A percentile compares a stretch with the other conserved stretches of the same genome.
phyloP scores from a whole-genome alignment of 2,113 vertebrate species.

The Amphiprion ocellaris region DNA sequence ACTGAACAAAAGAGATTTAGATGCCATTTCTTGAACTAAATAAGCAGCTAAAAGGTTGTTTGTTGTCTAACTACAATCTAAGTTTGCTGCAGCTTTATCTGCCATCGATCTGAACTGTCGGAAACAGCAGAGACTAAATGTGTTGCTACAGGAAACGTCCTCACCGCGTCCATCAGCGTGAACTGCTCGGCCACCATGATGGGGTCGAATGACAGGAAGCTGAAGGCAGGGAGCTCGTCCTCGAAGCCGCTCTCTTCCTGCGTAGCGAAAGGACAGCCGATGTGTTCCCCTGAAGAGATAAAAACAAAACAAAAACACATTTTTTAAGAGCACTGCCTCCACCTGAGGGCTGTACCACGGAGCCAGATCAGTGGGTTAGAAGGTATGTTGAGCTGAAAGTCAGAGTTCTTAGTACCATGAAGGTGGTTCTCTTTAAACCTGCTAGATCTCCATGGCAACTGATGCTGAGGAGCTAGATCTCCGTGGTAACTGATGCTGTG shows the following conservation, averaged over 20 bases:
- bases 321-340: conserved; percentile 1
- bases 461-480: too few relatives aligned
- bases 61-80: too few relatives aligned
- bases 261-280: conserved; percentile 87
- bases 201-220: conserved; percentile 92
- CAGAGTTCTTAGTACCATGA: too few relatives aligned
- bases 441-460: too few relatives aligned
- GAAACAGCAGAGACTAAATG: not conserved
- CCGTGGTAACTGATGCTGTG: too few relatives aligned
- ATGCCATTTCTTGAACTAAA: too few relatives aligned
- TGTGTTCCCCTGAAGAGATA: conserved; percentile 79
- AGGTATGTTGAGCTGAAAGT: too few relatives aligned
- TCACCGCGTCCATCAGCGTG: conserved; percentile 98
- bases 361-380: too few relatives aligned
- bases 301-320: accelerated
- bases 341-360: not conserved
- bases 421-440: too few relatives aligned
- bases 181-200: conserved; percentile 98
- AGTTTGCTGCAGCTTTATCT: too few relatives aligned
- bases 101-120: not conserved
- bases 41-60: too few relatives aligned
- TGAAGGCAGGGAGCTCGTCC: conserved; percentile 85
- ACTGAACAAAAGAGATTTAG: too few relatives aligned
- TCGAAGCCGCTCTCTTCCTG: conserved; percentile 89
- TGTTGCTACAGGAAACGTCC: conserved; percentile 42